Percentiles rank a stretch among this genome's conserved stretches.
phyloP scores from a whole-genome alignment of 92 coral and sea anemone species.

The Diadumene lineata region DNA sequence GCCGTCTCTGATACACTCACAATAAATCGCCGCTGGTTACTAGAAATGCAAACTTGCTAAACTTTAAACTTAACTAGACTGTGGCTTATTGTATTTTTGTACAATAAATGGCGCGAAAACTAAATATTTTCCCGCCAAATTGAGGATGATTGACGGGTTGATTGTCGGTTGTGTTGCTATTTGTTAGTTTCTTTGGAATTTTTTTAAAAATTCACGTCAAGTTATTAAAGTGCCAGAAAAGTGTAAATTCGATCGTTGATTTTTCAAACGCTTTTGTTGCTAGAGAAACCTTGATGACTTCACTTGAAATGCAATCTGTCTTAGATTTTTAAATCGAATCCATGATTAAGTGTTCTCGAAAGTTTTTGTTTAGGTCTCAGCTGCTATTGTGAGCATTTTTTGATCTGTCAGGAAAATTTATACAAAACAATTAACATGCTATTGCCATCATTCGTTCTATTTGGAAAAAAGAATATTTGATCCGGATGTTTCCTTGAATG shows the following conservation, averaged over 20 bases:
- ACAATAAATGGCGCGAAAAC: background rate
- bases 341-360: background rate
- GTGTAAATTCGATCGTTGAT: background rate
- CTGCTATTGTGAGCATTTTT: too few relatives aligned
- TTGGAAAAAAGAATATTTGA: background rate
- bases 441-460: background rate
- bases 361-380: too few relatives aligned
- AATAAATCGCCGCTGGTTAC: too few relatives aligned
- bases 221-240: conserved; percentile 9
- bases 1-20: too few relatives aligned
- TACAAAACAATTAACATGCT: background rate
- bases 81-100: background rate
- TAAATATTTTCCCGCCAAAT: background rate
- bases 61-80: background rate
- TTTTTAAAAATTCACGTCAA: conserved; percentile 22
- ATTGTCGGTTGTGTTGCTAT: background rate
- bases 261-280: conserved; percentile 21
- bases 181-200: conserved; percentile 31
- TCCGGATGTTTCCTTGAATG: background rate
- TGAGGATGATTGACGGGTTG: conserved; percentile 3
- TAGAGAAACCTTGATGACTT: conserved; percentile 7
- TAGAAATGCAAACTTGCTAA: too few relatives aligned
- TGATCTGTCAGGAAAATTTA: too few relatives aligned
- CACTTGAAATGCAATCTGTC: background rate
- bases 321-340: background rate